Evolutionary conservation across 2,797 vertebrate species (phyloP).

Genomic region (Danio albolineatus): DNA sequence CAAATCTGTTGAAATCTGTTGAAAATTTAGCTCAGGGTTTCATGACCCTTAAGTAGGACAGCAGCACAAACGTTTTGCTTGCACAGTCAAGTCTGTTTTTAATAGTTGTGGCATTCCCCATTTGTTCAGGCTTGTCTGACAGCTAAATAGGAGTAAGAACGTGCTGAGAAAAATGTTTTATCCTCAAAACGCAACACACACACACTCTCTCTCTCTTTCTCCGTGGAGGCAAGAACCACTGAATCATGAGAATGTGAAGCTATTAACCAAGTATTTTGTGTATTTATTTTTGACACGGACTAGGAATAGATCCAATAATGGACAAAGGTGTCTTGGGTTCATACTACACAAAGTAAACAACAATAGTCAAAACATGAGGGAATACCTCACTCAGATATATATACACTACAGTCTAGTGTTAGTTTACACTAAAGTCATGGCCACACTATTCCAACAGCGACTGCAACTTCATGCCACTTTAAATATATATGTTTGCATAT

Average conservation of each 20-base stretch:
- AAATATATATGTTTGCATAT: background rate
- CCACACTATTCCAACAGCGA: too few species aligned
- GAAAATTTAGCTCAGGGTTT: too few species aligned
- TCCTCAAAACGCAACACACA: too few species aligned
- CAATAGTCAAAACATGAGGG: background rate
- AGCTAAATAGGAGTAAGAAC: background rate
- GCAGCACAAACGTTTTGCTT: background rate
- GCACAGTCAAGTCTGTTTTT: background rate
- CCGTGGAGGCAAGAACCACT: background rate
- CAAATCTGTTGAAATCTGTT: too few species aligned
- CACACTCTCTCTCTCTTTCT: background rate
- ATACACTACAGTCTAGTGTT: too few species aligned
- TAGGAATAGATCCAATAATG: background rate
- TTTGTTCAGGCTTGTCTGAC: conserved; percentile 8
- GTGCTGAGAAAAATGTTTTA: too few species aligned
- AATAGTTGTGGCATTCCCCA: background rate
- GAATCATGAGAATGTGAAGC: background rate
- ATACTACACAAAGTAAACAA: background rate
- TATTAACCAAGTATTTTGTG: background rate
- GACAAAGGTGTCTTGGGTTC: background rate
- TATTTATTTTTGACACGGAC: background rate
- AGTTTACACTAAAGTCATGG: too few species aligned
- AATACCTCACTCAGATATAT: background rate
- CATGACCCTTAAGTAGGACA: background rate
- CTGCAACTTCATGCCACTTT: too few species aligned